Evolutionary conservation across 2,797 vertebrate genomes (phyloP), one percentile per base, ranked within the genome.

Genomic region (Cirrhinus molitorella): DNA sequence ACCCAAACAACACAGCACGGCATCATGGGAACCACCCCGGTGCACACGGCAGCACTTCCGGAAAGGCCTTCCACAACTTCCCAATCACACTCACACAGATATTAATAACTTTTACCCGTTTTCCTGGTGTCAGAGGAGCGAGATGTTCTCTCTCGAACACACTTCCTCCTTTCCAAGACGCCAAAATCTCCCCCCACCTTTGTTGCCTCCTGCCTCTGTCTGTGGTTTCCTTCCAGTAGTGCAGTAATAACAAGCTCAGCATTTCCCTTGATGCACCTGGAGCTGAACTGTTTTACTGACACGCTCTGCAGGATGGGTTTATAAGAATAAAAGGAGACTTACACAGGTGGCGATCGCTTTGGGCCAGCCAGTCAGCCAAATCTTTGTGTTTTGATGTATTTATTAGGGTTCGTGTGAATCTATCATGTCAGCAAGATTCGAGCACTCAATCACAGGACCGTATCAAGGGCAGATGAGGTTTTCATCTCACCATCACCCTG

Each of bases 191-290:
- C 61, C 49, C 34, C 59, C 51, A 71, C 49, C 45, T 51, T 19
- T 55, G 21, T 65, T 67, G 75, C 61, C 34, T 63, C 70, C 19
- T 83, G 84, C 25, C 57, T 63, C 53, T 45, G 70, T 51, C 70
- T 71, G 68, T 80, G 81, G 47, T 86, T 88, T 86, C 70, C 71
- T 86, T 86, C 70, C 83, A 81, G 72, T 74, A 86, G 55, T 73
- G 73, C 51, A 82, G 76, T 85, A 81, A 81, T 82, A 75, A 88
- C 73, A 81, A 73, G 63, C 49, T 53, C 65, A 85, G 73, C 84
- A 73, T 79, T 81, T 76, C 82, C 72, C 65, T 51, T 68, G 57
- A 79, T 51, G 76, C 83, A 83, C 76, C 80, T 83, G 85, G 85
- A 37, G 16, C 16, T 78, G 13, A 53, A 47, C 23, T 83, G 43